Evolutionary conservation across 2,113 vertebrate species (phyloP).

Genomic region (Grus americana): DNA sequence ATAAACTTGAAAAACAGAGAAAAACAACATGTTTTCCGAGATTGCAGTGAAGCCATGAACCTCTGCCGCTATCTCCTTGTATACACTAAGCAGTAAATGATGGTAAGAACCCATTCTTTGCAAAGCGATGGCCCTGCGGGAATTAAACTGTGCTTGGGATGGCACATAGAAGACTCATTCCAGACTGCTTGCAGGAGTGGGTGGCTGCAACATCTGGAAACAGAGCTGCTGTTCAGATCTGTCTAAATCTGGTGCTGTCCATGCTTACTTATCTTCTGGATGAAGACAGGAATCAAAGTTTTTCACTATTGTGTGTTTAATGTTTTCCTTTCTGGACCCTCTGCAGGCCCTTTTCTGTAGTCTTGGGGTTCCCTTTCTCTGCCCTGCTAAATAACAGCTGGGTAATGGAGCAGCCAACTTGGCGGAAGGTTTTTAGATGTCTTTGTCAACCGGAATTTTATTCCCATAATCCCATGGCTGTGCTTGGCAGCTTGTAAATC

Average conservation of each 20-base stretch:
- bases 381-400: background rate
- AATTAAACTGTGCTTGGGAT: background rate
- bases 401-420: background rate
- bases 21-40: background rate
- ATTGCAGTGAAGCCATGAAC: background rate
- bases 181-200: background rate
- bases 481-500: background rate
- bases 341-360: background rate
- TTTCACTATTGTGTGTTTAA: fast-evolving
- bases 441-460: background rate
- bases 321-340: background rate
- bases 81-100: background rate
- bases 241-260: background rate
- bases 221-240: background rate
- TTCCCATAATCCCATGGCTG: background rate
- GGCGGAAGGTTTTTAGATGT: background rate
- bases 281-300: background rate
- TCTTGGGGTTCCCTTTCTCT: background rate
- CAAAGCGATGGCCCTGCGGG: background rate
- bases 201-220: background rate
- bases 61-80: background rate
- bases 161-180: background rate
- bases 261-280: background rate
- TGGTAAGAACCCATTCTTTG: background rate
- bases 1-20: background rate